Evolutionary conservation across 1,140 invertebrate genomes (phyloP).

Genomic region (Micrasema longulum): DNA sequence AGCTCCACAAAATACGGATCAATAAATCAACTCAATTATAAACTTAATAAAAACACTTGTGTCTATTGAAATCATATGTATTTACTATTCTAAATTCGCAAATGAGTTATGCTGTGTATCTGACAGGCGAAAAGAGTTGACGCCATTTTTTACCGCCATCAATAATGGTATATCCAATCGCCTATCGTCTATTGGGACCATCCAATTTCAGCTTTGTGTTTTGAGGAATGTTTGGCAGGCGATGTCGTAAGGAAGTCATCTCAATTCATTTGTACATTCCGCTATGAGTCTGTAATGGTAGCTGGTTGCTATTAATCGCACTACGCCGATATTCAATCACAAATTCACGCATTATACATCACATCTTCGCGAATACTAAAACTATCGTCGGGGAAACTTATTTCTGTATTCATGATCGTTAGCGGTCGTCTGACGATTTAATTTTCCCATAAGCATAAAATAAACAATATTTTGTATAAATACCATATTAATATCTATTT

Average conservation of each 20-base stretch:
- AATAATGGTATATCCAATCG: conserved; percentile 9
- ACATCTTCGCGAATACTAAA: neutral
- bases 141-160: too few species aligned
- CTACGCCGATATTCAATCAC: conserved; percentile 27
- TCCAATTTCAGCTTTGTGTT: conserved; percentile 10
- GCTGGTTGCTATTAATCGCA: conserved; percentile 26
- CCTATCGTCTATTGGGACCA: neutral
- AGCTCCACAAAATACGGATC: too few species aligned
- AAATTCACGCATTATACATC: conserved; percentile 1
- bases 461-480: too few species aligned
- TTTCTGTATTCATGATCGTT: neutral
- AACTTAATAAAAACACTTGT: too few species aligned
- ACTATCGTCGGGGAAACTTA: neutral
- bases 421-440: too few species aligned
- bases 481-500: too few species aligned
- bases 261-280: conserved; percentile 45
- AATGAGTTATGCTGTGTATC: too few species aligned
- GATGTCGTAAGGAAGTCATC: conserved; percentile 43
- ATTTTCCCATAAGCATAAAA: too few species aligned
- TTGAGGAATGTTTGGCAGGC: conserved; percentile 20
- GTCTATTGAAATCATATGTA: too few species aligned
- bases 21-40: too few species aligned
- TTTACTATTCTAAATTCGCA: too few species aligned
- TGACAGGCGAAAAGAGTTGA: too few species aligned
- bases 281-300: neutral